Evolutionary conservation across 2,797 vertebrate species (phyloP), one percentile per base, ranked within the genome.

Genomic region (Chrysocyon brachyurus): DNA sequence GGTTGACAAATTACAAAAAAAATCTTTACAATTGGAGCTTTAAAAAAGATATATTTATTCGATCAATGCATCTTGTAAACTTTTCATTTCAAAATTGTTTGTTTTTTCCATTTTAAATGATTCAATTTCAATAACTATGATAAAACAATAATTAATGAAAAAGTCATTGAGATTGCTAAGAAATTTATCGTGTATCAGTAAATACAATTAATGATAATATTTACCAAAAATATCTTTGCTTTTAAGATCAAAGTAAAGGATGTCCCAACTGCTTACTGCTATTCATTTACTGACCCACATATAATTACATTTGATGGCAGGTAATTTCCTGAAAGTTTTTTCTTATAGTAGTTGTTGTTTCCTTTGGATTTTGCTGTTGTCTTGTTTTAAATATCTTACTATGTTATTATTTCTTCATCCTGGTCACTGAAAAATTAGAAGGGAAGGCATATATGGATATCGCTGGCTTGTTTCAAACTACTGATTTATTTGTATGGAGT

Each of bases 271-370:
- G 99, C 99, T 7, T 99, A 99, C 96, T 99, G 99, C 98, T 99
- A 99, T 97, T 98, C 99, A 87, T 99, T 99, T 98, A 99, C 99
- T 66, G 99, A 99, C 91, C 99, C 99, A 96, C 99, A 99, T 97
- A 98, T 99, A 11, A 99, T 99, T 98, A 99, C 99, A 4, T 99
- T 99, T 98, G 99, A 99, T 98, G 99, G 99, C 98, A 99, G 99
- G 99, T 99, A 99, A 99, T 97, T 72, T 91, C 21, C 93, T 96
- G 21, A 70, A 64, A 56, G 2, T 87, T 96, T 56, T 75, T 97
- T 59, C 40, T 95, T 54, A 97, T 90, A 77, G 19, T 95, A 54
- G 3, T 49, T 85, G 90, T 57, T 92, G 14, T 85, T 92, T 87
- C 6, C 90, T 84, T 94, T 87, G 22, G 4, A 81, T 92, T 95